Evolutionary conservation across 2,888 invertebrate genomes (phyloP).

Genomic region (Stictocephala bisonia): DNA sequence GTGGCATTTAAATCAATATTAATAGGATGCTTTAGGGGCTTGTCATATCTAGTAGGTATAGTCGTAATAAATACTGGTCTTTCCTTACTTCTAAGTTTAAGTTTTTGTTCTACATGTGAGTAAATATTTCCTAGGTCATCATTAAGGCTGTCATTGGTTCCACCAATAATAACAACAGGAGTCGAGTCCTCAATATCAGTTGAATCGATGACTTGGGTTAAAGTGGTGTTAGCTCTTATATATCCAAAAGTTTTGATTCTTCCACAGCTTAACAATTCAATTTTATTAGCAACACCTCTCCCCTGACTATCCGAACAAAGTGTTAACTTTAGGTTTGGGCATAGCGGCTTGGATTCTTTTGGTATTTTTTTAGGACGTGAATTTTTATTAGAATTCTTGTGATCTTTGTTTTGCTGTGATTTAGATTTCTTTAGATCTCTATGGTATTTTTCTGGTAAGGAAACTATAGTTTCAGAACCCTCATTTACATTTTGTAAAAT

Average conservation of each 20-base stretch:
- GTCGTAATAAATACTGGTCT: not conserved
- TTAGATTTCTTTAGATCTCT: too few species aligned
- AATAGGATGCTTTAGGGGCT: not conserved
- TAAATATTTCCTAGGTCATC: not conserved
- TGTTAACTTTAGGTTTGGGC: not conserved
- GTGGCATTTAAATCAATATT: not conserved
- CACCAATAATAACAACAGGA: conserved; percentile 5
- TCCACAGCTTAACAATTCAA: not conserved
- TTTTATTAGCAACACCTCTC: not conserved
- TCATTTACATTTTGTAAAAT: too few species aligned
- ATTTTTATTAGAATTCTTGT: too few species aligned
- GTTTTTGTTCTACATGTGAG: not conserved
- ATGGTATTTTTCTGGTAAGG: too few species aligned
- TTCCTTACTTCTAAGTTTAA: not conserved
- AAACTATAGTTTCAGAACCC: too few species aligned
- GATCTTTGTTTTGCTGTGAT: too few species aligned
- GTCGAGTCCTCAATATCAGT: not conserved
- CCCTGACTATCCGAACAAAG: conserved; percentile 8
- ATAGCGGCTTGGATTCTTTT: too few species aligned
- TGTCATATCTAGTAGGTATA: not conserved
- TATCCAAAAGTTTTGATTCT: not conserved
- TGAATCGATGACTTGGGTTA: not conserved
- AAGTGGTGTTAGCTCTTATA: not conserved
- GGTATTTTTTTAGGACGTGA: too few species aligned
- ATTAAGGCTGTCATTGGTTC: not conserved